Base-by-base conservation (phyloP, 1,140 invertebrate species). In the Archegozetes longisetosus region DNA sequence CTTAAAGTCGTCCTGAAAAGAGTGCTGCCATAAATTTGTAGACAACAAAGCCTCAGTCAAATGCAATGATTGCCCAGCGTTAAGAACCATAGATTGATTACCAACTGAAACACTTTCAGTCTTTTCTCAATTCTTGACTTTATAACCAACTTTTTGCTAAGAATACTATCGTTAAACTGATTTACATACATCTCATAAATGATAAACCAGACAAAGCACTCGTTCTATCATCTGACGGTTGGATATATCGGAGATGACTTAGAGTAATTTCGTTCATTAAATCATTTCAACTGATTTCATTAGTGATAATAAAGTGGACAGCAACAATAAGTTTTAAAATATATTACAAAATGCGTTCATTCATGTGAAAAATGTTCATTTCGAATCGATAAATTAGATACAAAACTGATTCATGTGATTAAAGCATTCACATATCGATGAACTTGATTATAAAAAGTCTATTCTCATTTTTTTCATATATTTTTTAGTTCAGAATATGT, bases 361-460 rank as follows among this genome's bases (percentile, higher is more conserved):
- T 65, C 69, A 9, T 98, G 93, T 75, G 74, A 77, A 12, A 74
- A 76, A 53, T 84, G 86, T 0, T 65, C 97, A 28, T 95, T 98
- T 70, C 94, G 98, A 77, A 83, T 96, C 6, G 88, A 98, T 70
- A 91, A 94, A 72, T 89, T 96, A 78, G 85, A 88, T 6, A 68
- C 78, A 22, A 82, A 82, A n/a, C 69, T 95, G 13, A 76, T 98
- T 20, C 84, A 96, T 72, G 77, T 78, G 14, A 77, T 98, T 23
- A 85, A 86, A 69, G 86, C 90, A 14, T 84, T 91, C 78, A 53
- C 66, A 70, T 55, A 72, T 85, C 3, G 67, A 70, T 61, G 76
- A 74, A 13, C 67, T 77, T 13, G 73, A 79, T 64, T 78, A 76
- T 62, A 71, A 77, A 58, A 83, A 83, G 67, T 73, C 82, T 22